These are phyloP conservation scores for Plutomurus gul DNA, from an alignment of 1,140 invertebrate genomes.

Conservation along the genomic window DNA sequence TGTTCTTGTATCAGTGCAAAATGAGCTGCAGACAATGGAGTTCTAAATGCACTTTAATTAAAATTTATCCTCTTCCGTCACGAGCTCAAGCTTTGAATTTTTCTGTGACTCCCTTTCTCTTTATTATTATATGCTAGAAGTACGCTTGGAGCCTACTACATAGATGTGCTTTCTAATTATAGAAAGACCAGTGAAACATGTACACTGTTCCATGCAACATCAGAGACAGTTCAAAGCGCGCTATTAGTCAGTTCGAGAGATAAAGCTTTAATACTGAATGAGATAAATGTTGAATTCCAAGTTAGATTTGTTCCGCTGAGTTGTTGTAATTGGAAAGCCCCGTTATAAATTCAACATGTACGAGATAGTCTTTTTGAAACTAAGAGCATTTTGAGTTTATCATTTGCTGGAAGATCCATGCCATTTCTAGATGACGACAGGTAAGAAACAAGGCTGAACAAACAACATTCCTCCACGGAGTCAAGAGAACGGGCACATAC, in stretches of 20 bases:
- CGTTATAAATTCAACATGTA: not conserved
- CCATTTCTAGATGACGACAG: not conserved
- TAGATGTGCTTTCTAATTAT: not conserved
- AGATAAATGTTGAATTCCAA: not conserved
- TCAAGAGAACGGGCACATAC: not conserved
- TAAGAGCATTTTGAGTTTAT: no score
- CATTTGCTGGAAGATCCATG: not conserved
- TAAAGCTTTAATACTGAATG: not conserved
- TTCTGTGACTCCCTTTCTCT: no score
- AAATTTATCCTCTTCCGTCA: not conserved
- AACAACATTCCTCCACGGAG: not conserved
- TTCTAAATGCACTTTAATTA: not conserved
- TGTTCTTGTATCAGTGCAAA: no score
- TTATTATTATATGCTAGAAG: no score
- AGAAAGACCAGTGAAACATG: not conserved
- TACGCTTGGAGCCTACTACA: no score
- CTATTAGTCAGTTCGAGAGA: not conserved
- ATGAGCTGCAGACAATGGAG: not conserved
- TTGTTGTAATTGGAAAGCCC: conserved; percentile 18
- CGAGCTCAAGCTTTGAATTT: not conserved
- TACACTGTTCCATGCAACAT: no score
- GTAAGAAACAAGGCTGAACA: not conserved
- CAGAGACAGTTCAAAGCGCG: no score
- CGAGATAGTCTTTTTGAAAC: no score
- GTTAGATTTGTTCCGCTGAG: not conserved